phyloP scores from a whole-genome alignment of 2,797 vertebrate species.

The Esox masquinongy region DNA sequence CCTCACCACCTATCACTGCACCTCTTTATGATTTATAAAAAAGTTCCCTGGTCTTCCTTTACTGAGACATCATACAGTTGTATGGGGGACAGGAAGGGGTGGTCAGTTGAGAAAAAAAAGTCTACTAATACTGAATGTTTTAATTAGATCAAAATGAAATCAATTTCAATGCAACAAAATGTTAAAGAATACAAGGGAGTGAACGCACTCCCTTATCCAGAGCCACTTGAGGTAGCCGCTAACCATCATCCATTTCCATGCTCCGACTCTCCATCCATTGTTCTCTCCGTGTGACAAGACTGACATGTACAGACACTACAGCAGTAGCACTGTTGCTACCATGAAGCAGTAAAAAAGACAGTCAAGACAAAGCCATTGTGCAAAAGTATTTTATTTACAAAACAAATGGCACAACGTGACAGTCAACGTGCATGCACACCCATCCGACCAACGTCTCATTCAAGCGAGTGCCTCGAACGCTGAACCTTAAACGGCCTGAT shows the following conservation, averaged over 20 bases:
- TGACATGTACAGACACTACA: neutral
- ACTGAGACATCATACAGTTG: no score
- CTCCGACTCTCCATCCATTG: neutral
- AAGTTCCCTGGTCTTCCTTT: no score
- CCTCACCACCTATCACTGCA: no score
- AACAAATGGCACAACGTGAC: constrained; percentile 95
- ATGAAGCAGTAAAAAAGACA: constrained; percentile 5
- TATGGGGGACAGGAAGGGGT: no score
- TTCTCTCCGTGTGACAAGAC: neutral
- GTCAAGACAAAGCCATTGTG: constrained; percentile 73
- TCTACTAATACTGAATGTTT: no score
- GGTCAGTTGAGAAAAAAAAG: no score
- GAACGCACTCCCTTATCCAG: no score
- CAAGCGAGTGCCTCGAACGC: constrained; percentile 75
- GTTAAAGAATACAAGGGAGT: no score
- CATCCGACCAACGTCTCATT: constrained; percentile 75
- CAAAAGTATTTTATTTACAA: constrained; percentile 99
- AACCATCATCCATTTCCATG: neutral
- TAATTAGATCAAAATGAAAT: no score
- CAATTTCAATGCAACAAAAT: no score
- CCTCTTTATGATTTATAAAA: no score
- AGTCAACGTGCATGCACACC: constrained; percentile 89
- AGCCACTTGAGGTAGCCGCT: no score
- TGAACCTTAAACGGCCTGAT: constrained; percentile 74
- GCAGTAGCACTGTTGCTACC: neutral